Evolutionary conservation across 1,140 invertebrate species (phyloP).

Genomic region (Panonychus citri): DNA sequence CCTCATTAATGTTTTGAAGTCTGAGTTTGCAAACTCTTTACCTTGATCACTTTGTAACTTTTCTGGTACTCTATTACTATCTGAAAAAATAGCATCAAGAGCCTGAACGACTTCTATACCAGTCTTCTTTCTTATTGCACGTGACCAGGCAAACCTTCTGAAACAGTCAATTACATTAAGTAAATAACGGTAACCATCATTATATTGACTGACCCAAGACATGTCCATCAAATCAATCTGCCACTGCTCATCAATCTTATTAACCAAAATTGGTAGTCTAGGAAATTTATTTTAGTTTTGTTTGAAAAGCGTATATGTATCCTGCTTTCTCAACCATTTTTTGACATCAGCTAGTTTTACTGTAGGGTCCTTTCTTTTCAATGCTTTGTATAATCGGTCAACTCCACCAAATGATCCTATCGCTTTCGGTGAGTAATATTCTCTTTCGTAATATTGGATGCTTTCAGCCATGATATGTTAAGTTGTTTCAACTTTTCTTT

Average conservation of each 20-base stretch:
- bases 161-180: neutral
- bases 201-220: neutral
- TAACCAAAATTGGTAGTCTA: neutral
- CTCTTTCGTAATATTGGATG: neutral
- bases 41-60: neutral
- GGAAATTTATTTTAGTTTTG: neutral
- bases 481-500: too few relatives aligned
- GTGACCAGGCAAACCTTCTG: neutral
- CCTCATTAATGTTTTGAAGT: neutral
- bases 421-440: neutral
- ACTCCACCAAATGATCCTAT: neutral
- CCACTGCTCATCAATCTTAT: neutral
- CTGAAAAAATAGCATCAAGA: neutral
- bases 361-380: neutral
- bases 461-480: neutral
- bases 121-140: neutral
- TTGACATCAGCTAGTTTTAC: neutral
- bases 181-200: neutral
- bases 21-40: neutral
- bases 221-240: neutral
- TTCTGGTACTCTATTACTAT: neutral
- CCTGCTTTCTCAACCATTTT: neutral
- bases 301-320: neutral
- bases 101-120: neutral
- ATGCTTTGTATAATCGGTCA: neutral